Evolutionary conservation across 2,797 vertebrate species (phyloP).

Genomic region (Microctenopoma steveboyesi): DNA sequence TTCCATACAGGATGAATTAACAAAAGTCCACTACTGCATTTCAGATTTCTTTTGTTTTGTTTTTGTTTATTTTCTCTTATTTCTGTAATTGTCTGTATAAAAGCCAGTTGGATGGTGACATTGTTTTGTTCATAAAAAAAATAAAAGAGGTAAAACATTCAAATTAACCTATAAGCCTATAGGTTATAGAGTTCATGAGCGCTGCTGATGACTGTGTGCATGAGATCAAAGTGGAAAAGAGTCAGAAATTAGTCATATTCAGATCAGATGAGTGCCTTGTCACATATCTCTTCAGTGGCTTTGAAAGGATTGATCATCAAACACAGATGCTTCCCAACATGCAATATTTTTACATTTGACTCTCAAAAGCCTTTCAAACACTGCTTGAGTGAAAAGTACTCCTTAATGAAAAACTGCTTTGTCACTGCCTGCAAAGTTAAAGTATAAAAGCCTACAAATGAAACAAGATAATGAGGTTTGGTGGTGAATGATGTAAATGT

Average conservation of each 20-base stretch:
- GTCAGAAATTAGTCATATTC: slow-evolving; percentile 25
- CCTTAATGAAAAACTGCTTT: slow-evolving; percentile 1
- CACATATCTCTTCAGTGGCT: slow-evolving; percentile 14
- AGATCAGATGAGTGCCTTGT: slow-evolving; percentile 34
- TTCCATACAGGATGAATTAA: not conserved
- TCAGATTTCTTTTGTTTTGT: no score
- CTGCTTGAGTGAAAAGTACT: not conserved
- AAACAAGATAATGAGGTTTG: not conserved
- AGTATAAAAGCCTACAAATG: not conserved
- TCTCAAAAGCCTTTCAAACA: not conserved
- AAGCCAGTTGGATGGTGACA: not conserved
- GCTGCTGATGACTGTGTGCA: slow-evolving; percentile 10
- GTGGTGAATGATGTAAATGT: not conserved
- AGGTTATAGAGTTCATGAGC: not conserved
- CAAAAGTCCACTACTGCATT: not conserved
- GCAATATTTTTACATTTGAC: not conserved
- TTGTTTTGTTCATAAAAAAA: not conserved
- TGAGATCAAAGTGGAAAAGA: slow-evolving; percentile 24
- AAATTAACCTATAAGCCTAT: not conserved
- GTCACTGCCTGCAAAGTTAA: not conserved
- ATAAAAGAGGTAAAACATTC: not conserved
- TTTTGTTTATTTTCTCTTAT: no score
- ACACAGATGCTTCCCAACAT: not conserved
- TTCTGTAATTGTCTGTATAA: not conserved
- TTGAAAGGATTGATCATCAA: slow-evolving; percentile 9